Evolutionary conservation across 2,797 vertebrate genomes (phyloP).

Genomic region (Myotis findleyi): DNA sequence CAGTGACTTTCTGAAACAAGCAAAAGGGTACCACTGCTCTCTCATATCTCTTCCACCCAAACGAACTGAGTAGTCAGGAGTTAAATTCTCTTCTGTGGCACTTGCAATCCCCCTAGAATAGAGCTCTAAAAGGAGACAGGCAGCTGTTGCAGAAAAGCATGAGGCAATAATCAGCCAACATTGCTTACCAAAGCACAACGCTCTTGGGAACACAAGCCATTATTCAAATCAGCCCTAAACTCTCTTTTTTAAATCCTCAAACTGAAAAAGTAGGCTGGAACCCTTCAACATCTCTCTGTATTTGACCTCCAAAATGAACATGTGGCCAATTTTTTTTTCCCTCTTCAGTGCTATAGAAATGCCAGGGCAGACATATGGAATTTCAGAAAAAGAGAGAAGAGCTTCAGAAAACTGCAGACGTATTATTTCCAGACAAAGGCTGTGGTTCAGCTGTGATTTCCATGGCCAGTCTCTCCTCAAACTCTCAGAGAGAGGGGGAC

Average conservation of each 20-base stretch:
- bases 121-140: conserved; percentile 81
- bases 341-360: neutral
- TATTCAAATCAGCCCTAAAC: conserved; percentile 71
- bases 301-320: conserved; percentile 63
- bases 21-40: neutral
- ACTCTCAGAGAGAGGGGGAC: neutral
- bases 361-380: neutral
- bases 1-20: neutral
- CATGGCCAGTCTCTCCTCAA: neutral
- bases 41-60: neutral
- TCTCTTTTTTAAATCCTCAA: conserved; percentile 49
- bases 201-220: conserved; percentile 68
- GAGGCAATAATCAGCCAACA: conserved; percentile 73
- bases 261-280: conserved; percentile 68
- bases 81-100: conserved; percentile 74
- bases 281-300: conserved; percentile 40
- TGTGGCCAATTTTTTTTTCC: neutral
- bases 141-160: conserved; percentile 79
- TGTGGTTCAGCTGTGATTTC: neutral
- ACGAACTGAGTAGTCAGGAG: conserved; percentile 48
- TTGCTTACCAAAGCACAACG: conserved; percentile 81
- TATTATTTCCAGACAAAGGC: conserved; percentile 1
- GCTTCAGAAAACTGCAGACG: neutral
- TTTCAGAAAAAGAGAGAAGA: conserved; percentile 42
- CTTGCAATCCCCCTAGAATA: conserved; percentile 66